phyloP scores from a whole-genome alignment of 1,140 invertebrate genomes.

The Tetragonula clypearis region DNA sequence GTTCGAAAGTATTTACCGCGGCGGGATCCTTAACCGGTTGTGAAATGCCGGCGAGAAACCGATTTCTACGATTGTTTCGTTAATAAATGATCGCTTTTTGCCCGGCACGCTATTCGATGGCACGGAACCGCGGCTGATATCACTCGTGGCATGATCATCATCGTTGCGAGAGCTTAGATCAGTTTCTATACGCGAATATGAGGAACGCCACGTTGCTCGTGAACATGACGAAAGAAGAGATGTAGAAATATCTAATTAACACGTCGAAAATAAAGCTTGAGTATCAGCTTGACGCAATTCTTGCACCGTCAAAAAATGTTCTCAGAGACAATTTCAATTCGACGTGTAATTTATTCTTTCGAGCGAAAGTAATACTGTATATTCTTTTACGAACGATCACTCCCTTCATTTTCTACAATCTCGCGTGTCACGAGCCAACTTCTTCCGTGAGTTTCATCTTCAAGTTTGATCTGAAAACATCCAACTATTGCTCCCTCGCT shows the following conservation, averaged over 20 bases:
- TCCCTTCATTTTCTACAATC: background rate
- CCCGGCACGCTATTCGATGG: background rate
- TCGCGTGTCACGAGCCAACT: background rate
- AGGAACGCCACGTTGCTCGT: background rate
- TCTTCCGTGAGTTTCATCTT: background rate
- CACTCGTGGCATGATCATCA: slow-evolving; percentile 14
- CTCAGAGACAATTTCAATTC: background rate
- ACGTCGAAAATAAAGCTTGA: background rate
- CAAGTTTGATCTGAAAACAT: background rate
- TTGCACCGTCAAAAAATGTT: background rate
- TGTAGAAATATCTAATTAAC: too few species aligned
- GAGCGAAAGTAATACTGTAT: background rate
- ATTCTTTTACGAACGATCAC: background rate
- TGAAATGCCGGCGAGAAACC: slow-evolving; percentile 1
- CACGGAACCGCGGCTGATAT: too few species aligned
- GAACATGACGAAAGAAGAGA: background rate
- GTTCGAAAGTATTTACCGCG: slow-evolving; percentile 8
- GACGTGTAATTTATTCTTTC: background rate
- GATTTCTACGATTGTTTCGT: slow-evolving; percentile 14
- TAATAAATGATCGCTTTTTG: slow-evolving; percentile 14
- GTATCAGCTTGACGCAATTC: too few species aligned
- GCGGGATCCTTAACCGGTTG: background rate
- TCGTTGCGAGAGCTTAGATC: background rate
- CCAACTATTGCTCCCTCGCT: background rate
- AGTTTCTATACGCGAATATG: background rate